Percentiles rank a stretch among this genome's conserved stretches.
These are phyloP conservation scores for Rhopilema esculentum DNA, from an alignment of 30 jellyfish, hydroid and myxozoan species.

Conservation along the genomic window DNA sequence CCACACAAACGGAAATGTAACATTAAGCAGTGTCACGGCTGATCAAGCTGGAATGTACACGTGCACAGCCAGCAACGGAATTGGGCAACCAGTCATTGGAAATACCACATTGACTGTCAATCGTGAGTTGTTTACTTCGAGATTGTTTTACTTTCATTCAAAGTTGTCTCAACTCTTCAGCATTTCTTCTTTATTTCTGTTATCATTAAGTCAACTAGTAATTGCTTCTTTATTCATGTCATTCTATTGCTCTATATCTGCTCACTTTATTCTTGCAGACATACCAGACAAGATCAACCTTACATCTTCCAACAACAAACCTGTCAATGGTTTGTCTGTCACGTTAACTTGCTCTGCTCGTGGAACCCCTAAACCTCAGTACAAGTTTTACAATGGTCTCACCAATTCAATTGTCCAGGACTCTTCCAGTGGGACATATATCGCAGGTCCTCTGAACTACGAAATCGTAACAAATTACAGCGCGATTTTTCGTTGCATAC, in stretches of 20 bases:
- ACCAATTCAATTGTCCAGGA: not conserved
- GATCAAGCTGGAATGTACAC: conserved; percentile 36
- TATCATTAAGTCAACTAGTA: too few species aligned
- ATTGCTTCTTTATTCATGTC: too few species aligned
- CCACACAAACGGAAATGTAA: not conserved
- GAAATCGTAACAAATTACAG: not conserved
- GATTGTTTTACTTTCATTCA: not conserved
- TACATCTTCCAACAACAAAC: conserved; percentile 15
- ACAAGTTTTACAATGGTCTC: conserved; percentile 1
- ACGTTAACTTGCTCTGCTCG: conserved; percentile 38
- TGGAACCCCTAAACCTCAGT: conserved; percentile 34
- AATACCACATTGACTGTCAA: not conserved
- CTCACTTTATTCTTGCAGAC: too few species aligned
- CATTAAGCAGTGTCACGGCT: not conserved
- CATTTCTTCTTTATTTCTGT: too few species aligned
- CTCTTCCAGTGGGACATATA: not conserved
- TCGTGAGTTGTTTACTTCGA: not conserved
- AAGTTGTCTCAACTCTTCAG: not conserved
- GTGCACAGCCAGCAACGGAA: conserved; percentile 32
- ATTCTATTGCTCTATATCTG: too few species aligned
- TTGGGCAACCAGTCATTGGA: not conserved
- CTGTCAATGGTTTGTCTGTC: conserved; percentile 33
- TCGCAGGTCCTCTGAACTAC: not conserved
- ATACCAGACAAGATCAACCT: conserved; percentile 20
- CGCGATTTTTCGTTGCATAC: conserved; percentile 8